Evolutionary conservation across 2,888 invertebrate species (phyloP), one percentile per base, ranked within the genome.

Genomic region (Amiota minor): DNA sequence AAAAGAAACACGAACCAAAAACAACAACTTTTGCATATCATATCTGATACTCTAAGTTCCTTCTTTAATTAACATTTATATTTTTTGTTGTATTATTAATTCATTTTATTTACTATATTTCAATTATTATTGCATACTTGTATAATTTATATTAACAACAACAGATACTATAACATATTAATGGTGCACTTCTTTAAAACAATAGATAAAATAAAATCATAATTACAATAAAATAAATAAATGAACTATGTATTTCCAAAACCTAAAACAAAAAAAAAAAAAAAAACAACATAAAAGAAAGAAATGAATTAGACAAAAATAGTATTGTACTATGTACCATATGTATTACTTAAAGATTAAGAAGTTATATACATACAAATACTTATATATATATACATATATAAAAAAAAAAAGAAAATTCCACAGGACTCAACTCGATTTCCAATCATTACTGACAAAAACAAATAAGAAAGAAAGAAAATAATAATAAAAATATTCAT

Each of bases 211-310:
- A 59, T 20, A 16, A 53, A 53, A 71, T 71, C 49, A 56, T 18
- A 70, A 68, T 69, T 59, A 55, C 61, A 64, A 68, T 18, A 73
- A 50, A 3, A n/a, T 45, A 59, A 65, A 46, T 76, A 68, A 53
- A 59, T n/a, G n/a, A n/a, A n/a, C n/a, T n/a, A n/a, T n/a, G 10
- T 56, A 56, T 45, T 14, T 56, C 56, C 71, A 53, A 45, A 23
- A 59, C 67, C 72, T 18, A 71, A 72, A 16, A n/a, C 14, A 53
- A 4, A 14, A 53, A n/a, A n/a, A n/a, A n/a, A n/a, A n/a, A n/a
- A n/a, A n/a, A n/a, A n/a, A n/a, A n/a, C n/a, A n/a, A 53, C 16
- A 53, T 0, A 14, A 9, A 53, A 53, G 4, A 53, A 53, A n/a
- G 4, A 53, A 53, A 14, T 2, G 4, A 18, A 16, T 14, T 56